These are phyloP conservation scores for Aptenodytes patagonicus DNA, from an alignment of 2,113 vertebrate genomes.

Conservation along the genomic window DNA sequence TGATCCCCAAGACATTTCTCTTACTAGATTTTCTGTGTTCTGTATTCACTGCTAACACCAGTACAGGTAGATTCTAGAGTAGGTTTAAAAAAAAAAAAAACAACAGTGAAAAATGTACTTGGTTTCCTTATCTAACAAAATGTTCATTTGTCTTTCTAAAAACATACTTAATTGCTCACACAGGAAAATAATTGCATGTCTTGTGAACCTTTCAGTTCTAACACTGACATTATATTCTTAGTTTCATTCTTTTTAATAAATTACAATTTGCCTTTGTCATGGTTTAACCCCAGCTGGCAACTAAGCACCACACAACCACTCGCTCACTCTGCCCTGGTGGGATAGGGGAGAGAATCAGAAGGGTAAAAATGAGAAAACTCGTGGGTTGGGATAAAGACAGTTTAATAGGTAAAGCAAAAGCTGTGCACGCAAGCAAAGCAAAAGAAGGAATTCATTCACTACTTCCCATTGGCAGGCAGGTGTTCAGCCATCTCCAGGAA, in stretches of 20 bases:
- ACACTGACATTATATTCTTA: background rate
- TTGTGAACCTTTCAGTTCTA: constrained; percentile 1
- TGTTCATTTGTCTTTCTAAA: constrained; percentile 28
- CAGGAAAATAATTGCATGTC: background rate
- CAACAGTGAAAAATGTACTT: background rate
- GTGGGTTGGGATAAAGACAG: too few relatives aligned
- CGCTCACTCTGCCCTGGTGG: too few relatives aligned
- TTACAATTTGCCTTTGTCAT: background rate
- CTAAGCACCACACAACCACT: too few relatives aligned
- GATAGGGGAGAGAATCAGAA: too few relatives aligned
- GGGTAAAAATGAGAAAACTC: too few relatives aligned
- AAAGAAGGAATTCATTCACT: too few relatives aligned
- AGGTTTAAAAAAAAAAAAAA: background rate
- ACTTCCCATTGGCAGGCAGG: too few relatives aligned
- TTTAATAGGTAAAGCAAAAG: too few relatives aligned
- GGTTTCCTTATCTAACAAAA: background rate
- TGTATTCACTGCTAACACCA: background rate
- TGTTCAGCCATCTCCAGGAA: too few relatives aligned
- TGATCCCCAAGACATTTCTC: background rate
- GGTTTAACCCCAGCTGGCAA: too few relatives aligned
- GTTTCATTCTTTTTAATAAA: background rate
- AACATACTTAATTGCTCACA: background rate
- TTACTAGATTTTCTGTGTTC: background rate
- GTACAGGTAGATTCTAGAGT: background rate
- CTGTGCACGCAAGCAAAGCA: too few relatives aligned